A percentile compares a stretch with the other conserved stretches of the same genome.
Evolutionary conservation across 37 sponge, comb jelly and placozoan species (phyloP).

Genomic region (Halichondria panicea): DNA sequence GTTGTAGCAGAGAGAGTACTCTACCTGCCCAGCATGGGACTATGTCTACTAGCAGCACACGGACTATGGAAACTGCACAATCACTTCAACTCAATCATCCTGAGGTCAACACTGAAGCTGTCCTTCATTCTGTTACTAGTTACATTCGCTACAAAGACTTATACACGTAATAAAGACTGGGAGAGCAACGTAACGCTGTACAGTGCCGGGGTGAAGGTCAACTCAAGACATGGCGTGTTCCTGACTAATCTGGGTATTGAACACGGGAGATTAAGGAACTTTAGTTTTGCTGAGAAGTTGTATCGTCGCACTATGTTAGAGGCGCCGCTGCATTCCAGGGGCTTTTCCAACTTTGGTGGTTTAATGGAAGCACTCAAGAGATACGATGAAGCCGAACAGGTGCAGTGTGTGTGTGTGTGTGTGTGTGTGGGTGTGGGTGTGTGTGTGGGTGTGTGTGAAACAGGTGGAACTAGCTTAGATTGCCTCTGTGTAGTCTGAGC

Average conservation of each 20-base stretch:
- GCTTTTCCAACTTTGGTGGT: conserved; percentile 72
- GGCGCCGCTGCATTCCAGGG: conserved; percentile 57
- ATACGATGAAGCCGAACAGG: conserved; percentile 65
- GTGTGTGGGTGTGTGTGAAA: no score
- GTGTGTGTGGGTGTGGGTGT: no score
- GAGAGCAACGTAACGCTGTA: conserved; percentile 62
- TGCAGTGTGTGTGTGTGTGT: background rate
- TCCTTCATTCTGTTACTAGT: conserved; percentile 13
- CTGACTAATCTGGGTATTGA: conserved; percentile 86
- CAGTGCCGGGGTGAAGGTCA: conserved; percentile 64
- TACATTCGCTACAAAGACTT: conserved; percentile 40
- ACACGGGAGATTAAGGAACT: conserved; percentile 41
- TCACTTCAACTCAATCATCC: no score
- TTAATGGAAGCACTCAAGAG: conserved; percentile 63
- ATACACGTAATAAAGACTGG: conserved; percentile 76
- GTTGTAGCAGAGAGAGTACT: conserved; percentile 92
- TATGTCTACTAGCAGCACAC: conserved; percentile 30
- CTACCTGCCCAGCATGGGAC: conserved; percentile 84
- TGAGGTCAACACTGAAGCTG: background rate
- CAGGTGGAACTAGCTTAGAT: no score
- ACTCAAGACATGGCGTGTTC: conserved; percentile 74
- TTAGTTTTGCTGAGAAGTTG: conserved; percentile 63
- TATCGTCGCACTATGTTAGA: conserved; percentile 20
- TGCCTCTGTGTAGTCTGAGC: no score
- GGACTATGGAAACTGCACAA: background rate